Evolutionary conservation across 2,113 vertebrate genomes (phyloP).

Genomic region (Platysteira castanea): DNA sequence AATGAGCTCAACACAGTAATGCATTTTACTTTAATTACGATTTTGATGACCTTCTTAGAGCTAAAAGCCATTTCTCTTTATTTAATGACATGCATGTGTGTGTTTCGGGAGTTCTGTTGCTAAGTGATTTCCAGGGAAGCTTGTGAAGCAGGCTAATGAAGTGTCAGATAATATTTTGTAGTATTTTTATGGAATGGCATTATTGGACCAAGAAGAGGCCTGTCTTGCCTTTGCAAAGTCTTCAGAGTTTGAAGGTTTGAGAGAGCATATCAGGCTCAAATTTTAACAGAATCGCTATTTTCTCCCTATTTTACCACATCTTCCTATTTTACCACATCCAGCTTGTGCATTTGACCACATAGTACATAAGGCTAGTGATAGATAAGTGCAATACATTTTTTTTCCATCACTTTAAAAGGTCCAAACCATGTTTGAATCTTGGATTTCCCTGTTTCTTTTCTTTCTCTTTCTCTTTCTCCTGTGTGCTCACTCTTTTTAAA

Average conservation of each 20-base stretch:
- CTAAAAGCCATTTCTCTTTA: conserved; percentile 32
- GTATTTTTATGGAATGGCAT: neutral
- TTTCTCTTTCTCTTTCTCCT: neutral
- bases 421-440: neutral
- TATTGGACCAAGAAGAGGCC: neutral
- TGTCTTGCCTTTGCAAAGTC: neutral
- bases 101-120: conserved; percentile 48
- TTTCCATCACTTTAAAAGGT: neutral
- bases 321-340: too few species aligned
- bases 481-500: neutral
- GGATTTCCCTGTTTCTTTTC: neutral
- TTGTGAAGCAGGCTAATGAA: conserved; percentile 30
- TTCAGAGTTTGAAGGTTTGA: neutral
- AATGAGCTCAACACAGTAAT: conserved; percentile 15
- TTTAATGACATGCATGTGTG: conserved; percentile 23
- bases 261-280: neutral
- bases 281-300: neutral
- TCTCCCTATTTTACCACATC: too few species aligned
- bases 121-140: conserved; percentile 55
- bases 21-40: conserved; percentile 43
- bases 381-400: neutral
- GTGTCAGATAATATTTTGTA: conserved; percentile 27
- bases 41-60: conserved; percentile 56
- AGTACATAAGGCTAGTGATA: neutral
- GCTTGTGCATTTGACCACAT: neutral